These are phyloP conservation scores for Linyphia triangularis DNA, from an alignment of 2,888 invertebrate genomes.

Conservation along the genomic window DNA sequence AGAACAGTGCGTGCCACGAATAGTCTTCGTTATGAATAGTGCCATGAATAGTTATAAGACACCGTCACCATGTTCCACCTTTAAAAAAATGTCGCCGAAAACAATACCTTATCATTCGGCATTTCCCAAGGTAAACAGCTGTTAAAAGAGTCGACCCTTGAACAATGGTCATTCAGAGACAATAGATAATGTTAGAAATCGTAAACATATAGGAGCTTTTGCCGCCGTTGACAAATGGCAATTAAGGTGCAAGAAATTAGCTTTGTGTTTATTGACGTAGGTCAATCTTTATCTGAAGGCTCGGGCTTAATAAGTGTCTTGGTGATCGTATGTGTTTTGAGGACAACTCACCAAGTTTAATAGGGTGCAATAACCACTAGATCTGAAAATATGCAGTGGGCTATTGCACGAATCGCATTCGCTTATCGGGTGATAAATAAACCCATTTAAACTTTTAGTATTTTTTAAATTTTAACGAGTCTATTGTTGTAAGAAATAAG, in stretches of 20 bases:
- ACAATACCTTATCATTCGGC: conserved; percentile 48
- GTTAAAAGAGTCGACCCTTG: conserved; percentile 10
- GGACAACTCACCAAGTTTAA: not conserved
- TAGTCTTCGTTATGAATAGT: not conserved
- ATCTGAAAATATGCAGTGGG: not conserved
- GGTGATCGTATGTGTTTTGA: not conserved
- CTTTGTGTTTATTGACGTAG: conserved; percentile 34
- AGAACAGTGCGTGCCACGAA: conserved; percentile 41
- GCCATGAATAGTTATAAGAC: conserved; percentile 39
- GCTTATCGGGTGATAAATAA: not conserved
- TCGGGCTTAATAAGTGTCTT: not conserved
- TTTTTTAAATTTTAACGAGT: not conserved
- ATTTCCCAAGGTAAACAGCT: conserved; percentile 50
- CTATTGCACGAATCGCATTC: not conserved
- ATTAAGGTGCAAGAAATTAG: conserved; percentile 36
- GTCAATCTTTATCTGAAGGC: conserved; percentile 24
- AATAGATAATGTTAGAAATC: conserved; percentile 46
- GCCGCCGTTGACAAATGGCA: conserved; percentile 36
- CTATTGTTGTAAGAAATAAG: not conserved
- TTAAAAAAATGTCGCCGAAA: conserved; percentile 35
- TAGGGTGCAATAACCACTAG: not conserved
- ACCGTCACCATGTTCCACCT: conserved; percentile 16
- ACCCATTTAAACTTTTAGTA: not conserved
- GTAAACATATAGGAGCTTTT: conserved; percentile 47
- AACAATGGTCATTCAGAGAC: conserved; percentile 59